Conservation (phyloP, 2,888 invertebrate genomes). For the Salticus scenicus region DNA sequence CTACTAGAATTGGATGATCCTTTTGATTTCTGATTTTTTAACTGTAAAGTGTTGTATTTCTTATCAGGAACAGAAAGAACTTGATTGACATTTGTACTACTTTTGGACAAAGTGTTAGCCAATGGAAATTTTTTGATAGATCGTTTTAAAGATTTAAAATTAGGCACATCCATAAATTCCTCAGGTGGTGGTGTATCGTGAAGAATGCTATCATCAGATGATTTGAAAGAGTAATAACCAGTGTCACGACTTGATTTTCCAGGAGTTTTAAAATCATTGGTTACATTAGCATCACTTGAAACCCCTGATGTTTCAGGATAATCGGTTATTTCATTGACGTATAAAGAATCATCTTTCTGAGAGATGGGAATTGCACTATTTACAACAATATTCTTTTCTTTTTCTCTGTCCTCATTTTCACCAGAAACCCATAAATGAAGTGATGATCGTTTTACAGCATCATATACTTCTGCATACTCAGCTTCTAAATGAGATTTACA, state of each 20-base stretch:
- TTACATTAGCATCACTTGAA: background rate
- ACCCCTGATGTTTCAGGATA: background rate
- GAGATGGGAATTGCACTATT: background rate
- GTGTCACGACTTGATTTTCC: conserved; percentile 62
- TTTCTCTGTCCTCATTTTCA: background rate
- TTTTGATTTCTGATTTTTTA: conserved; percentile 39
- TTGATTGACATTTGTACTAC: conserved; percentile 68
- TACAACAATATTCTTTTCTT: background rate
- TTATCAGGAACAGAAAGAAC: conserved; percentile 35
- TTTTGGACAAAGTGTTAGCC: conserved; percentile 55
- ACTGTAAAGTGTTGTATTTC: conserved; percentile 58
- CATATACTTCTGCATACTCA: background rate
- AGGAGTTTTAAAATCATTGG: background rate
- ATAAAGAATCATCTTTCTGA: background rate
- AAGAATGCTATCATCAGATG: conserved; percentile 70
- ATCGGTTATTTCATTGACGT: background rate
- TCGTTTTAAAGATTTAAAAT: conserved; percentile 57
- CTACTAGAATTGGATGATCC: conserved; percentile 2
- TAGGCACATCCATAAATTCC: conserved; percentile 47
- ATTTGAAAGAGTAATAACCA: conserved; percentile 71
- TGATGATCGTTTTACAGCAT: conserved; percentile 10
- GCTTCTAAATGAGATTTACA: background rate
- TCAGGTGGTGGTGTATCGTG: conserved; percentile 25
- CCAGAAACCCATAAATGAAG: conserved; percentile 21
- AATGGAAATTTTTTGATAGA: conserved; percentile 48